Percentiles rank a stretch among this genome's conserved stretches.
phyloP scores from a whole-genome alignment of 2,113 vertebrate species.

The Forbesichthys agassizii region DNA sequence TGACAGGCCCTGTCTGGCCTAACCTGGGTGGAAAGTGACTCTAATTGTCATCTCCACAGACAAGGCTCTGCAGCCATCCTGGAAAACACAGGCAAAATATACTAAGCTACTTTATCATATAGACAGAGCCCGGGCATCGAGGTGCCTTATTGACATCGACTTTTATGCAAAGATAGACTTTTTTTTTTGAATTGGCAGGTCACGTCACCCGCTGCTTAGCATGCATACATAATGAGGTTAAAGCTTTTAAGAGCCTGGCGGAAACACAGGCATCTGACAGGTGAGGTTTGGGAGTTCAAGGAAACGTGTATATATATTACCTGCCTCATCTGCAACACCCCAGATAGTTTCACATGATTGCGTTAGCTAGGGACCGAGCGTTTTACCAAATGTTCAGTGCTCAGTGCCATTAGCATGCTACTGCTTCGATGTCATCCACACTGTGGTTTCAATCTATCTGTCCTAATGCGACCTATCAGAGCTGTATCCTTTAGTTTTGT shows the following conservation, averaged over 20 bases:
- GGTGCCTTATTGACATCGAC: slow-evolving; percentile 73
- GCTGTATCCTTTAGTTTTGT: slow-evolving; percentile 40
- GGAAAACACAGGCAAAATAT: slow-evolving; percentile 75
- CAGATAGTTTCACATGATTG: slow-evolving; percentile 57
- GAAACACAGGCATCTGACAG: slow-evolving; percentile 76
- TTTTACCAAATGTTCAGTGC: slow-evolving; percentile 65
- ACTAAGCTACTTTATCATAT: slow-evolving; percentile 81
- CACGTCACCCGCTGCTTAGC: slow-evolving; percentile 73
- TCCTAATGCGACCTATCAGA: slow-evolving; percentile 54
- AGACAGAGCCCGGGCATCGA: slow-evolving; percentile 64
- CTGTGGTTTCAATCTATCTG: slow-evolving; percentile 24
- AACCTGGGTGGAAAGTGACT: slow-evolving; percentile 82
- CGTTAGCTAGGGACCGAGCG: slow-evolving; percentile 57
- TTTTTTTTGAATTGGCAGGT: slow-evolving; percentile 75
- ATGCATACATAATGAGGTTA: slow-evolving; percentile 71
- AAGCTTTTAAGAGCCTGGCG: slow-evolving; percentile 68
- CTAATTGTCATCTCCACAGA: slow-evolving; percentile 83
- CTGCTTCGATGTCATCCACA: slow-evolving; percentile 50
- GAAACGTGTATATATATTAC: slow-evolving; percentile 65
- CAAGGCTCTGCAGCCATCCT: slow-evolving; percentile 78
- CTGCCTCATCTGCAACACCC: slow-evolving; percentile 59
- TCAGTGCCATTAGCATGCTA: slow-evolving; percentile 58
- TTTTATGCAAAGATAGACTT: slow-evolving; percentile 79
- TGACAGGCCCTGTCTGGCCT: slow-evolving; percentile 79
- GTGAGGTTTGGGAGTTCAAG: slow-evolving; percentile 66